Percentiles rank a stretch among this genome's conserved stretches.
phyloP scores from a whole-genome alignment of 2,797 vertebrate genomes.

The Sebastes hubbsi region DNA sequence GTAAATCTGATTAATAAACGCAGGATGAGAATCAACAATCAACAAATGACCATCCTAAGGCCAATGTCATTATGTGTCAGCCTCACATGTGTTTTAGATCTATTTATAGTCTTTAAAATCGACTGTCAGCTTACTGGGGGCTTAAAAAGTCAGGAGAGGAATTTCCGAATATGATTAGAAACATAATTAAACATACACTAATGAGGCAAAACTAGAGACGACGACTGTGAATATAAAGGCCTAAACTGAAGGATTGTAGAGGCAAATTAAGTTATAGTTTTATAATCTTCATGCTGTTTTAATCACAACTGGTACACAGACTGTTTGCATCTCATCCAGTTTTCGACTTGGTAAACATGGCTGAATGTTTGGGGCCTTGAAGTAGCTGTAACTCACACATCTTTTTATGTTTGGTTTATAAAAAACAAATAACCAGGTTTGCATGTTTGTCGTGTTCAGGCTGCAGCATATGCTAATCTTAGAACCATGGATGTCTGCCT shows the following conservation, averaged over 20 bases:
- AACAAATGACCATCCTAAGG: conserved; percentile 14
- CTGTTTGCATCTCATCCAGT: neutral
- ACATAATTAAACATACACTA: neutral
- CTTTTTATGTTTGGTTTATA: neutral
- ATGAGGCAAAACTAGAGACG: neutral
- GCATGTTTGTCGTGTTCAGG: neutral
- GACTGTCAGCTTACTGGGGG: neutral
- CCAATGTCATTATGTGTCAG: conserved; percentile 3
- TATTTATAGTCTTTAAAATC: neutral
- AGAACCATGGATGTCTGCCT: neutral
- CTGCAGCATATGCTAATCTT: neutral
- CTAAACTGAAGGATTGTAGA: neutral
- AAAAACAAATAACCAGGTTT: conserved; percentile 7
- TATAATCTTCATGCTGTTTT: neutral
- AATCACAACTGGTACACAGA: neutral
- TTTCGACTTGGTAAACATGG: neutral
- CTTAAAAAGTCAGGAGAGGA: neutral
- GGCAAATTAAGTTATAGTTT: neutral
- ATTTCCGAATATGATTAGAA: neutral
- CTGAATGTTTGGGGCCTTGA: neutral
- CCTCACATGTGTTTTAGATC: neutral
- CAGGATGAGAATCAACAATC: conserved; percentile 20
- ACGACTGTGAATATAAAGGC: neutral
- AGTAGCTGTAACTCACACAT: neutral
- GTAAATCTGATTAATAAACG: conserved; percentile 33